Evolutionary conservation across 2,888 invertebrate genomes (phyloP), one percentile per base, ranked within the genome.

Genomic region (Parapristionchus giblindavisi): DNA sequence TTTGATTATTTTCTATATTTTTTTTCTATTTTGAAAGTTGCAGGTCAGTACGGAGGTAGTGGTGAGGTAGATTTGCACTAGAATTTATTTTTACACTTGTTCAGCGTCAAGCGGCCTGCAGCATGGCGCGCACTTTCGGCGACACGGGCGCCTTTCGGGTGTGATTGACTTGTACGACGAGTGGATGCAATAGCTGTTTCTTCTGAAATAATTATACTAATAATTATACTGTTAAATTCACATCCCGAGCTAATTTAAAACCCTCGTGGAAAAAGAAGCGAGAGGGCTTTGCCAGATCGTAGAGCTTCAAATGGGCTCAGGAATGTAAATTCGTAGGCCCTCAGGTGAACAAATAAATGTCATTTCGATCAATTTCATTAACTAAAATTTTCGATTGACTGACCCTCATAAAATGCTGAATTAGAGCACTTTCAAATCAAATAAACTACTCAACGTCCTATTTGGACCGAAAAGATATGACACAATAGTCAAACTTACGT

Each of bases 101-200:
- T 43, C 17, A 43, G 43, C 8, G 14, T 32, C 24, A 71, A n/a
- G 43, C 56, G 38, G 70, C 40, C 32, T 56, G 38, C 5, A 71
- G 56, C 38, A 71, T 43, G 40, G 40, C 40, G 17, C 56, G 54
- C n/a, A 71, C 56, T 34, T 71, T 71, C 4, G 70, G 70, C 54
- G 70, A 71, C 17, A 71, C 70, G 4, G 70, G 70, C 1, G 70
- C 32, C n/a, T 71, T 71, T 29, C 36, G 29, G 17, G 56, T 71
- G 40, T 71, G 70, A 56, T 71, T 54, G 1, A 71, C 32, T 40
- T 71, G 70, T n/a, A 48, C 43, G 36, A 71, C 21, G 17, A 71
- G 56, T 2, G 70, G 70, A 40, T 71, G 70, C 17, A 71, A 56
- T 3, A 71, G 70, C 8, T 56, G 70, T n/a, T 54, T 43, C 70